Percentiles rank a stretch among this genome's conserved stretches.
Evolutionary conservation across 2,113 vertebrate genomes (phyloP).

Genomic region (Eptatretus burgeri): DNA sequence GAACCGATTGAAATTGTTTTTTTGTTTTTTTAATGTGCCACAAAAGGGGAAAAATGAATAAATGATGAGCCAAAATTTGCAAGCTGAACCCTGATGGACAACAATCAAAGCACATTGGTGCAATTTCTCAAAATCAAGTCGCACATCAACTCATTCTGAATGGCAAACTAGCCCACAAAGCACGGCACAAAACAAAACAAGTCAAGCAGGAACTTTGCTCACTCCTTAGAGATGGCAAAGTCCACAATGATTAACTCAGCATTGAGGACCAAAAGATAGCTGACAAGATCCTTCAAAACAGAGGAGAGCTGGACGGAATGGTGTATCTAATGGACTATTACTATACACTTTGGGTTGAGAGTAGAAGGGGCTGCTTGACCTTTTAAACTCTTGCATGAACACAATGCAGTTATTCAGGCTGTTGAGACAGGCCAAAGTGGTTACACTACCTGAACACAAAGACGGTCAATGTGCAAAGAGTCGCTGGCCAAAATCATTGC

Average conservation of each 20-base stretch:
- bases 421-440: neutral
- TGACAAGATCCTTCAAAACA: neutral
- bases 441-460: neutral
- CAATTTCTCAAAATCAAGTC: constrained; percentile 6
- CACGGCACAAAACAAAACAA: neutral
- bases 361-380: neutral
- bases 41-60: no score
- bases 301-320: neutral
- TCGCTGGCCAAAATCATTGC: neutral
- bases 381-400: neutral
- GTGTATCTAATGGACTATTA: neutral
- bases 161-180: constrained; percentile 1
- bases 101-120: neutral
- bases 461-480: no score
- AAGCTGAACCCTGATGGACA: constrained; percentile 1
- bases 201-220: neutral
- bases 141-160: neutral
- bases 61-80: no score
- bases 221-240: neutral
- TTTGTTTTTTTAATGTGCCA: no score
- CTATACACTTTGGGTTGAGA: neutral
- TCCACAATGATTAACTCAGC: constrained; percentile 5
- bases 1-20: no score
- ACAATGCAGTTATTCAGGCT: neutral
- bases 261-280: neutral